Evolutionary conservation across 2,888 invertebrate species (phyloP).

Genomic region (Orthonychiurus folsomi): DNA sequence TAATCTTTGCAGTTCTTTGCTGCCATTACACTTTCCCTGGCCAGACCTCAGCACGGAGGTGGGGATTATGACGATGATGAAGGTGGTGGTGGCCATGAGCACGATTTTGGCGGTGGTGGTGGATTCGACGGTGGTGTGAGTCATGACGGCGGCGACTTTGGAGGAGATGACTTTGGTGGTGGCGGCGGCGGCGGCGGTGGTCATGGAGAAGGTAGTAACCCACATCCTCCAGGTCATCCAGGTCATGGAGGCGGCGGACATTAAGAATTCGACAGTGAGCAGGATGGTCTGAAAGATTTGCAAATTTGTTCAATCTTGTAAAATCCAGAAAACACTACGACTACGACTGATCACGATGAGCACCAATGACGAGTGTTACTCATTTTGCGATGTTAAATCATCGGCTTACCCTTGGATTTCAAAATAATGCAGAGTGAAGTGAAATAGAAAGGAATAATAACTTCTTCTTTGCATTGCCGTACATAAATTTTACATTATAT

Average conservation of each 20-base stretch:
- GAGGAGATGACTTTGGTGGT: background rate
- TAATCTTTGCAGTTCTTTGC: background rate
- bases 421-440: too few relatives aligned
- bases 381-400: too few relatives aligned
- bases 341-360: too few relatives aligned
- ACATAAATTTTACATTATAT: too few relatives aligned
- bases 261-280: too few relatives aligned
- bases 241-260: background rate
- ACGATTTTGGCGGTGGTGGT: background rate
- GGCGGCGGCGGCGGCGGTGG: background rate
- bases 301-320: too few relatives aligned
- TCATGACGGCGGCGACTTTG: background rate
- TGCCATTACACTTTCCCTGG: background rate
- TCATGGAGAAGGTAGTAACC: background rate
- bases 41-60: background rate
- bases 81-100: background rate
- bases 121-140: background rate
- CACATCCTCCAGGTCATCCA: background rate
- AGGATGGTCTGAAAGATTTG: too few relatives aligned
- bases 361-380: too few relatives aligned
- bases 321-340: too few relatives aligned
- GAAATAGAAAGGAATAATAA: too few relatives aligned
- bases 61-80: background rate
- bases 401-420: too few relatives aligned
- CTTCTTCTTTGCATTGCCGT: too few relatives aligned